A percentile compares a stretch with the other conserved stretches of the same genome.
phyloP scores from a whole-genome alignment of 2,888 invertebrate genomes.

The Leucoptera coffeella region DNA sequence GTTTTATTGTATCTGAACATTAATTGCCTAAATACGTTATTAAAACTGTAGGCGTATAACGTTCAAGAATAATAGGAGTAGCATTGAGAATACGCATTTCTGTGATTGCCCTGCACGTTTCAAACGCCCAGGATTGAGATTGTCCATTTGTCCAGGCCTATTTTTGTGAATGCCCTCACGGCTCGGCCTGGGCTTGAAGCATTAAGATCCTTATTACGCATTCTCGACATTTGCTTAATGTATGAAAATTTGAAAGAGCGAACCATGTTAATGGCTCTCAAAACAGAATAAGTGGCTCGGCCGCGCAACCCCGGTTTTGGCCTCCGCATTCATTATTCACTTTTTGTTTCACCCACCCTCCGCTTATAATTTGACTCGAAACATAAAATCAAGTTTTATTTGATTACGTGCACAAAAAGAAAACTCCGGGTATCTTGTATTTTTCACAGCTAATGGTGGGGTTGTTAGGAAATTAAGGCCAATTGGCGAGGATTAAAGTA shows the following conservation, averaged over 20 bases:
- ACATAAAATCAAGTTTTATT: constrained; percentile 53
- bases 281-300: constrained; percentile 53
- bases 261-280: constrained; percentile 50
- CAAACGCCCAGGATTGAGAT: no score
- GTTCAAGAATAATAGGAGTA: no score
- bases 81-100: no score
- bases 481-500: no score
- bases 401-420: constrained; percentile 40
- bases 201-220: constrained; percentile 45
- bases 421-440: constrained; percentile 13
- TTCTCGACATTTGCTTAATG: constrained; percentile 50
- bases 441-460: no score
- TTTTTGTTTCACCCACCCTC: constrained; percentile 46
- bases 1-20: no score
- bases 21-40: no score
- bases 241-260: constrained; percentile 51
- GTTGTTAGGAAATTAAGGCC: no score
- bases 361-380: constrained; percentile 51
- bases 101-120: no score
- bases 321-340: constrained; percentile 51
- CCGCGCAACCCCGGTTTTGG: constrained; percentile 43
- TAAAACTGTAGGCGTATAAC: no score
- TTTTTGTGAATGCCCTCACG: constrained; percentile 29
- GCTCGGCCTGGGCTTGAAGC: constrained; percentile 27
- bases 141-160: constrained; percentile 18